phyloP scores from a whole-genome alignment of 2,888 invertebrate species.

The Holacanthella duospinosa region DNA sequence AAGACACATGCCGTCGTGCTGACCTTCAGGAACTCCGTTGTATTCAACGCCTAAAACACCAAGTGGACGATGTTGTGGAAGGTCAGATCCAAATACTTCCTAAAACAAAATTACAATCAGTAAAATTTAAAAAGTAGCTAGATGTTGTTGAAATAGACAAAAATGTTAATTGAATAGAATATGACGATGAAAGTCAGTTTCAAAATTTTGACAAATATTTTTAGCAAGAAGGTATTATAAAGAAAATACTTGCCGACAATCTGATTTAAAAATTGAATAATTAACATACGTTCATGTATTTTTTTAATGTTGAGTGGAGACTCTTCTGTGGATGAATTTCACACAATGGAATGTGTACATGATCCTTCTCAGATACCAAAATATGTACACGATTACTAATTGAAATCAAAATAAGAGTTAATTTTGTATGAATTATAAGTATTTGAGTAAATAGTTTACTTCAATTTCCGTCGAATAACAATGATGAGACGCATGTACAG shows the following conservation, averaged over 20 bases:
- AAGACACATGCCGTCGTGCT: constrained; percentile 65
- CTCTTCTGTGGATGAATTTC: constrained; percentile 79
- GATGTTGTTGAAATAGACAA: not conserved
- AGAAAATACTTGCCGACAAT: constrained; percentile 1
- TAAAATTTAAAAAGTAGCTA: too few relatives aligned
- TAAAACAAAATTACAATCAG: constrained; percentile 38
- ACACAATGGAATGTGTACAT: constrained; percentile 73
- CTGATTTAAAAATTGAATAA: not conserved
- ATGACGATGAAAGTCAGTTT: too few relatives aligned
- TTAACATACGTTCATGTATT: constrained; percentile 64
- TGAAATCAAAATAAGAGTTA: constrained; percentile 6
- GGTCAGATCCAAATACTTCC: constrained; percentile 78
- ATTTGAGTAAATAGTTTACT: constrained; percentile 43
- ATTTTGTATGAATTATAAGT: not conserved
- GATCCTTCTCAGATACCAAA: constrained; percentile 71
- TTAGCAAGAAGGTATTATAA: constrained; percentile 46
- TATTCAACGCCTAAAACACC: constrained; percentile 56
- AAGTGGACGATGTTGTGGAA: constrained; percentile 71
- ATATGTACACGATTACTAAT: constrained; percentile 65
- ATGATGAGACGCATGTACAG: constrained; percentile 67
- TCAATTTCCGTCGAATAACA: constrained; percentile 66
- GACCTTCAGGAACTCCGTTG: constrained; percentile 37
- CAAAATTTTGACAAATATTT: too few relatives aligned
- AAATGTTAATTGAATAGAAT: too few relatives aligned
- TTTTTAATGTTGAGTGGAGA: constrained; percentile 71